phyloP scores from a whole-genome alignment of 2,113 vertebrate species.

The Bagarius yarrelli region DNA sequence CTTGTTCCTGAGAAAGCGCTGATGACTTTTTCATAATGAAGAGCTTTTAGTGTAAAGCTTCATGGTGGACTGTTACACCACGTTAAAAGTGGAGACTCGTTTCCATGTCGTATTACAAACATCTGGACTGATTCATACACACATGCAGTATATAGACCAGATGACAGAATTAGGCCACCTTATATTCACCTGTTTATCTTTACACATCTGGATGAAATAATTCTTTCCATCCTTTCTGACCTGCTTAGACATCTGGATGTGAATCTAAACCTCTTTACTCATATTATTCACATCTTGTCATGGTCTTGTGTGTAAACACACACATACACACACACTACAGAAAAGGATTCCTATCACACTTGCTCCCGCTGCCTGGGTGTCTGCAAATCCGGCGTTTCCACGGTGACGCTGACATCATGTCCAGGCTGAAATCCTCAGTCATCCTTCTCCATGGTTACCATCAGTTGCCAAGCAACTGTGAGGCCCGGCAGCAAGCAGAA shows the following conservation, averaged over 20 bases:
- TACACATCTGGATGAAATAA: no score
- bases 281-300: no score
- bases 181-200: no score
- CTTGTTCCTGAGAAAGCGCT: not conserved
- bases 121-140: no score
- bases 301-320: no score
- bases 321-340: not conserved
- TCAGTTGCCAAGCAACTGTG: slow-evolving; percentile 75
- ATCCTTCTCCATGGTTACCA: slow-evolving; percentile 64
- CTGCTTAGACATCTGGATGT: no score
- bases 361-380: slow-evolving; percentile 43
- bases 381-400: slow-evolving; percentile 69
- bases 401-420: slow-evolving; percentile 79
- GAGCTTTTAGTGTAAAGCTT: not conserved
- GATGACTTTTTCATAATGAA: not conserved
- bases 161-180: no score
- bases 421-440: slow-evolving; percentile 49
- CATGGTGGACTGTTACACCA: not conserved
- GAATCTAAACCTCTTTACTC: no score
- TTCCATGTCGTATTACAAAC: not conserved
- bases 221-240: no score
- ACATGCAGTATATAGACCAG: no score
- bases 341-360: slow-evolving; percentile 27
- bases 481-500: slow-evolving; percentile 58
- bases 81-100: not conserved